Conservation (phyloP, 2,113 vertebrate genomes). For the Cephalopterus ornatus region DNA sequence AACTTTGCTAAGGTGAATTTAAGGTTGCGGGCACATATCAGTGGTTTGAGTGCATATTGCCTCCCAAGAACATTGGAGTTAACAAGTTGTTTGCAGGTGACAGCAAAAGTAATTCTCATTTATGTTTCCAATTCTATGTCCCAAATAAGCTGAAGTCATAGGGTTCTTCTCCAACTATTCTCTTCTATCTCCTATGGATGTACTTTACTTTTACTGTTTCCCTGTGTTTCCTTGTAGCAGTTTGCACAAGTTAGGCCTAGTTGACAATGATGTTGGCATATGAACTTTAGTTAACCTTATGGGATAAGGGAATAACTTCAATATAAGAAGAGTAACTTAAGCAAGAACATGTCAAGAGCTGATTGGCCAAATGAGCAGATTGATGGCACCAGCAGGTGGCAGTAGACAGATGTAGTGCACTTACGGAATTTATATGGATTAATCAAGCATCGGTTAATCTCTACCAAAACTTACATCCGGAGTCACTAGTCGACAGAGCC, state of each 20-base stretch:
- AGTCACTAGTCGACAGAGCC: not conserved
- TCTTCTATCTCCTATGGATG: not conserved
- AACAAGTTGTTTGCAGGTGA: not conserved
- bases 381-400: not conserved
- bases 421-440: not conserved
- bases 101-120: not conserved
- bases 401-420: not conserved
- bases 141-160: rapidly evolving
- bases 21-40: slow-evolving; percentile 45
- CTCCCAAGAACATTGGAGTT: slow-evolving; percentile 23
- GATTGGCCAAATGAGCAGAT: not conserved
- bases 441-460: not conserved
- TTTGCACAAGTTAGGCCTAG: not conserved
- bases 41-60: slow-evolving; percentile 4
- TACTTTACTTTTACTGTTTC: not conserved
- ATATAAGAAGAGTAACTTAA: not conserved
- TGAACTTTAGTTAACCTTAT: not conserved
- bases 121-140: rapidly evolving
- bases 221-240: not conserved
- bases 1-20: slow-evolving; percentile 57
- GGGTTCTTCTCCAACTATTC: not conserved
- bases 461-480: not conserved
- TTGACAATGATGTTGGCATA: not conserved
- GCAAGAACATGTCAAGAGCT: not conserved
- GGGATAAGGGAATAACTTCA: not conserved